Evolutionary conservation across 2,888 invertebrate species (phyloP).

Genomic region (Dasysyrphus albostriatus): DNA sequence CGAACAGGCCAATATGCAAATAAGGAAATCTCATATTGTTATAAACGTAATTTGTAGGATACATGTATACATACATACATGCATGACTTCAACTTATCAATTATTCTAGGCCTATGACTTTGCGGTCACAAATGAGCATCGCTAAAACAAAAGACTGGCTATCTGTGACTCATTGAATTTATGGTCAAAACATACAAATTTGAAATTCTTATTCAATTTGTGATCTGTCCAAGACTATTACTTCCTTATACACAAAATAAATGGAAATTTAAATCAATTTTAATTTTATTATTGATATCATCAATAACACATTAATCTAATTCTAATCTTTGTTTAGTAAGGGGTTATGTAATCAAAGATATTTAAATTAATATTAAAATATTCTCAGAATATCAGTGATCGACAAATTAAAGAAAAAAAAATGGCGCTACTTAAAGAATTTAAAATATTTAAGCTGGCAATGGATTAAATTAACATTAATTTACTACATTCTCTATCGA

Average conservation of each 20-base stretch:
- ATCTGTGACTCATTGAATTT: background rate
- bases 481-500: background rate
- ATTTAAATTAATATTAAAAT: slow-evolving; percentile 5
- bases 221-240: background rate
- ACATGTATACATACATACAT: background rate
- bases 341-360: slow-evolving; percentile 43
- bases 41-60: too few species aligned
- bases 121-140: background rate
- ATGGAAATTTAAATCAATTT: slow-evolving; percentile 52
- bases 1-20: slow-evolving; percentile 31
- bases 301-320: slow-evolving; percentile 26
- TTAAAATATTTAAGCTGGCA: background rate
- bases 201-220: slow-evolving; percentile 1
- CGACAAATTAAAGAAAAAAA: background rate
- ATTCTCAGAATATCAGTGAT: background rate
- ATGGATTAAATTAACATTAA: slow-evolving; percentile 1
- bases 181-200: background rate
- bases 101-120: slow-evolving; percentile 24
- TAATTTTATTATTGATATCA: slow-evolving; percentile 3
- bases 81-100: slow-evolving; percentile 3
- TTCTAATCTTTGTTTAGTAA: slow-evolving; percentile 14
- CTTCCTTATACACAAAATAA: slow-evolving; percentile 23
- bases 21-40: slow-evolving; percentile 4
- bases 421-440: background rate
- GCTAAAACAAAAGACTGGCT: background rate